Percentiles rank a stretch among this genome's conserved stretches.
These are phyloP conservation scores for Athalia circularis DNA, from an alignment of 2,888 invertebrate genomes.

Conservation along the genomic window DNA sequence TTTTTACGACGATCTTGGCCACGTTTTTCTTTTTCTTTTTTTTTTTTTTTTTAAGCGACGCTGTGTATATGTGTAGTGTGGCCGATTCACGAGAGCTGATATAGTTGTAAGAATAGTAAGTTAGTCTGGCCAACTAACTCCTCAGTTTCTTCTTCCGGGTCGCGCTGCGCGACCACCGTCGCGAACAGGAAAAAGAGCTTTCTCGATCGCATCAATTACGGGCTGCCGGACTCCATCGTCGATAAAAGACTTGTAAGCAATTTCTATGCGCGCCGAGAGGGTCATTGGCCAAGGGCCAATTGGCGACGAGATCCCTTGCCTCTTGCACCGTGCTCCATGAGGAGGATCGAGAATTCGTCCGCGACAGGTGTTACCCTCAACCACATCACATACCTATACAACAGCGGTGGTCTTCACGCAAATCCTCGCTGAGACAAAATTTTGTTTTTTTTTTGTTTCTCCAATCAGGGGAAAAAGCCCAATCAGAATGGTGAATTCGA, in stretches of 20 bases:
- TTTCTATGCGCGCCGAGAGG: conserved; percentile 42
- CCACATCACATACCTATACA: no score
- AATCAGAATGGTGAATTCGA: no score
- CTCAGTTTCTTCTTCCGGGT: conserved; percentile 19
- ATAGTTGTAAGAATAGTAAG: neutral
- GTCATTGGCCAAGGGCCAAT: conserved; percentile 44
- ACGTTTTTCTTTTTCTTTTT: no score
- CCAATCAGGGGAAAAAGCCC: no score
- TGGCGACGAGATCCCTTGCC: conserved; percentile 25
- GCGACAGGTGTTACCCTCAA: conserved; percentile 8
- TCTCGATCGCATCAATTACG: conserved; percentile 26
- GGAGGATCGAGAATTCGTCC: neutral
- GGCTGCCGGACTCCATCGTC: conserved; percentile 32
- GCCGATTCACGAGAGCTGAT: neutral
- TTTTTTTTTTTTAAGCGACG: neutral
- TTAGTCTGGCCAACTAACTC: conserved; percentile 10
- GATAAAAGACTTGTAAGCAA: conserved; percentile 40
- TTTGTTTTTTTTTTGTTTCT: no score
- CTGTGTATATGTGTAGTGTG: neutral
- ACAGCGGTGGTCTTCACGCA: no score
- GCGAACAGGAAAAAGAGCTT: neutral
- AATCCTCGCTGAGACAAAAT: no score
- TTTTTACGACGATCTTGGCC: no score
- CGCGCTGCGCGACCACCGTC: neutral
- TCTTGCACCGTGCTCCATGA: no score